phyloP scores from a whole-genome alignment of 2,797 vertebrate species.

The Melanogrammus aeglefinus region DNA sequence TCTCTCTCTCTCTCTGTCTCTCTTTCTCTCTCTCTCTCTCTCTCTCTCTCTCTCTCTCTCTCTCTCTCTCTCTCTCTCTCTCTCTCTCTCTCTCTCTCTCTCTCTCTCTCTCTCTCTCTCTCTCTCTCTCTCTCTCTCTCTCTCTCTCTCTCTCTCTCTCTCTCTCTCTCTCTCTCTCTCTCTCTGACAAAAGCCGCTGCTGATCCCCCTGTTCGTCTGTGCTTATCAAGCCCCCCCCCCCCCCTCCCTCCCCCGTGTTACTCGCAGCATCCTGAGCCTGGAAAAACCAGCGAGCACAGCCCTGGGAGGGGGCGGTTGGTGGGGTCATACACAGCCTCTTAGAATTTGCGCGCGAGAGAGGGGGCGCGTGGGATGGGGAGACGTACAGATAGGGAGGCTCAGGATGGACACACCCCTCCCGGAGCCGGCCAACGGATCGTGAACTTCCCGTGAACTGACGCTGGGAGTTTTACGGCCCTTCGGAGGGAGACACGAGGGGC shows the following conservation, averaged over 20 bases:
- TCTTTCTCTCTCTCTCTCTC: too few species aligned
- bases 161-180: background rate
- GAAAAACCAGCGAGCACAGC: too few species aligned
- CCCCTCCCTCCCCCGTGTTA: constrained; percentile 36
- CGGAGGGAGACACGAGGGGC: too few species aligned
- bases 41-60: too few species aligned
- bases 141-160: too few species aligned
- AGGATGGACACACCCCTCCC: background rate
- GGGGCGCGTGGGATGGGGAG: background rate
- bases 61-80: too few species aligned
- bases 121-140: background rate
- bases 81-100: constrained; percentile 5
- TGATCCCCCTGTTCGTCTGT: background rate
- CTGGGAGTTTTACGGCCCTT: too few species aligned
- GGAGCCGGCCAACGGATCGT: background rate
- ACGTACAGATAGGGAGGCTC: background rate
- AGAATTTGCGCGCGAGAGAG: background rate
- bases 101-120: constrained; percentile 2
- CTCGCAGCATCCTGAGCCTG: too few species aligned
- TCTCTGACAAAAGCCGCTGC: background rate
- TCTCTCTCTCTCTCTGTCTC: too few species aligned
- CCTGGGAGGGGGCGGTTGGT: background rate
- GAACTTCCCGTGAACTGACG: background rate
- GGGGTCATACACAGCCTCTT: background rate
- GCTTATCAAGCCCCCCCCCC: background rate